Evolutionary conservation across 2,888 invertebrate genomes (phyloP).

Genomic region (Metopia argyrocephala): DNA sequence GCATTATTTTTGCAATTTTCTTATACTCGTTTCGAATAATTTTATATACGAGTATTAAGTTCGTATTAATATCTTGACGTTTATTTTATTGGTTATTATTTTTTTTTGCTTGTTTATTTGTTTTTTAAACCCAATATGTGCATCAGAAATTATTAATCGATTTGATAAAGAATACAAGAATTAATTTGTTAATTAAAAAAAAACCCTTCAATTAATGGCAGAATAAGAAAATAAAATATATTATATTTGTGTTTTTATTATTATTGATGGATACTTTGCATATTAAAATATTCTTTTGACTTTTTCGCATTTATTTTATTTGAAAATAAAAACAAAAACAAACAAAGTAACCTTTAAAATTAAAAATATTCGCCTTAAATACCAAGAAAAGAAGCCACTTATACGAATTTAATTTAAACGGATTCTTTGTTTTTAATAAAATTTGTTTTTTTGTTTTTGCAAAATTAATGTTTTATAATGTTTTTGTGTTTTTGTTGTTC

Average conservation of each 20-base stretch:
- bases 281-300: slow-evolving; percentile 27
- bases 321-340: too few relatives aligned
- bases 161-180: slow-evolving; percentile 14
- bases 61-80: background rate
- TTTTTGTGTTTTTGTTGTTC: background rate
- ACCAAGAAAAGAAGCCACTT: background rate
- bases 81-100: background rate
- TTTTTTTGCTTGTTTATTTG: slow-evolving; percentile 15
- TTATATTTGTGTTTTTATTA: too few relatives aligned
- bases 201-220: slow-evolving; percentile 26
- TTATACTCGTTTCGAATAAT: background rate
- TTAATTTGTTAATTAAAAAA: slow-evolving; percentile 38
- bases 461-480: background rate
- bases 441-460: too few relatives aligned
- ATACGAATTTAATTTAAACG: background rate
- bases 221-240: slow-evolving; percentile 2
- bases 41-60: background rate
- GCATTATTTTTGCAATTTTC: slow-evolving; percentile 13
- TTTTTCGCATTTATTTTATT: slow-evolving; percentile 19
- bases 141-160: slow-evolving; percentile 10
- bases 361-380: background rate
- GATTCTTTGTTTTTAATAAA: too few relatives aligned
- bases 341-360: background rate
- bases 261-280: slow-evolving; percentile 16
- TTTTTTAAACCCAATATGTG: slow-evolving; percentile 15